A percentile compares a stretch with the other conserved stretches of the same genome.
Conservation (phyloP, 2,113 vertebrate genomes). For the Thryonomys swinderianus region DNA sequence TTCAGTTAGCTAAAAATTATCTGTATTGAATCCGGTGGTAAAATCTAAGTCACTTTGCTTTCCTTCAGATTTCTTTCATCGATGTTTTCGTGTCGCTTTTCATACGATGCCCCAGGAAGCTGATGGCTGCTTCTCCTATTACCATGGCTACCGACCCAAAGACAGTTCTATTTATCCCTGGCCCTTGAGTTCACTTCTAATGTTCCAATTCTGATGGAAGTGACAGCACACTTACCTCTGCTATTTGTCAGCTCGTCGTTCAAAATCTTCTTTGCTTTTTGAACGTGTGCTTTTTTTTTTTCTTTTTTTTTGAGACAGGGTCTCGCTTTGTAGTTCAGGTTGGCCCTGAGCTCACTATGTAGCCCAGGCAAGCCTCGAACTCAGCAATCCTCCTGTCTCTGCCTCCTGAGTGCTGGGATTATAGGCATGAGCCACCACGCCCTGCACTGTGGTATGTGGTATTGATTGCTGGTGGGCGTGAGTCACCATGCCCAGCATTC, state of each 20-base stretch:
- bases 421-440: too few species aligned
- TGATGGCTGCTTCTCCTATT: background rate
- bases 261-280: background rate
- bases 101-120: background rate
- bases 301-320: too few species aligned
- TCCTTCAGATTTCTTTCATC: background rate
- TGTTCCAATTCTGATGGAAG: background rate
- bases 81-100: background rate
- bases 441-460: too few species aligned
- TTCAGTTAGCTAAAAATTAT: background rate
- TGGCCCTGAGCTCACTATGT: too few species aligned
- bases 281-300: background rate
- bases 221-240: background rate
- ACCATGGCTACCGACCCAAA: background rate
- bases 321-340: too few species aligned
- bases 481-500: too few species aligned
- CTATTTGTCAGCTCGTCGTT: conserved; percentile 15
- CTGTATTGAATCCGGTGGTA: background rate
- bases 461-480: too few species aligned
- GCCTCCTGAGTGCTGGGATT: too few species aligned
- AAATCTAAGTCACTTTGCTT: background rate
- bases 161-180: background rate
- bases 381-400: too few species aligned
- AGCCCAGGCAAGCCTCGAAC: too few species aligned
- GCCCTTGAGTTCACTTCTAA: background rate